Base-by-base conservation (phyloP, 1,140 invertebrate species). In the Diorhabda elongata region DNA sequence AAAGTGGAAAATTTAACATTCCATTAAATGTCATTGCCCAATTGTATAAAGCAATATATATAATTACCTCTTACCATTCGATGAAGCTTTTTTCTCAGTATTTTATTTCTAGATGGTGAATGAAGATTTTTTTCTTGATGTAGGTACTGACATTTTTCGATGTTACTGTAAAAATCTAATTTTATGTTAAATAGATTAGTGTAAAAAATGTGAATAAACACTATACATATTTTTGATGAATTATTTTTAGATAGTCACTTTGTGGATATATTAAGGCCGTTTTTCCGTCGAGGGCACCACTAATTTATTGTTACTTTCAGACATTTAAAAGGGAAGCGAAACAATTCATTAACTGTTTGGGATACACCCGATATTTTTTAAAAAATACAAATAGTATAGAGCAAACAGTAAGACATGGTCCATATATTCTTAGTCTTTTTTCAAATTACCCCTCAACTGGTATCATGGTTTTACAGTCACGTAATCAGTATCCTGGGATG, bases 61-160 rank as follows among this genome's bases (percentile, higher is more conserved):
- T 26, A 26, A 26, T 26, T 26, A 26, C 69, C 68, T 63, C 47
- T 52, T 52, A 52, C 47, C 47, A 52, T 52, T 52, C 47, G 47
- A 52, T 52, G 47, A 26, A 26, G 26, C 26, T 26, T 26, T n/a
- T 52, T 52, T 74, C 74, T 74, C 75, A 76, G 75, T 76, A 76
- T 76, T 76, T 71, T 72, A 72, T 69, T 74, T 71, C 61, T 74
- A 76, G 71, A 74, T 69, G 67, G 73, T 74, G 71, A 71, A 74
- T 59, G 73, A 69, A 74, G 67, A 64, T 69, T 71, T 67, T 26
- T 26, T 68, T 68, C 61, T 68, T 68, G 56, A 63, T 69, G 68
- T 72, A 73, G 71, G 52, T 66, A 61, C 68, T 61, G 66, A 70
- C 71, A 70, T 72, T 72, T 71, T 62, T 64, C 47, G 68, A 67